Evolutionary conservation across 2,888 invertebrate species (phyloP).

Genomic region (Pterobdella sp.): DNA sequence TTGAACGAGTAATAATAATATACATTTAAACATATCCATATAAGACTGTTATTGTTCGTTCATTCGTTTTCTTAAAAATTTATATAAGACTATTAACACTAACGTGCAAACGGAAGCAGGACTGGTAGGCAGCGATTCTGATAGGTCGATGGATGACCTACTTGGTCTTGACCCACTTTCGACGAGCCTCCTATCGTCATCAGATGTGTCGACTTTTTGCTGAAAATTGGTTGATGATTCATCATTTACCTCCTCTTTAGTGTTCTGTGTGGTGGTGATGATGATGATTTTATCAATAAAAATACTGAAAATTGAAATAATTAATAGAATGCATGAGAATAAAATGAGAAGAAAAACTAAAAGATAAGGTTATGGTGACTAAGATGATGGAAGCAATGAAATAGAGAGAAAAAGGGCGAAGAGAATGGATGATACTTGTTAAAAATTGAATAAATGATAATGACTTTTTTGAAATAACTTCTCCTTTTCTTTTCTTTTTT

Average conservation of each 20-base stretch:
- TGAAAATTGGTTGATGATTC: not conserved
- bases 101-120: conserved; percentile 45
- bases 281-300: not conserved
- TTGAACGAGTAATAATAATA: too few species aligned
- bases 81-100: conserved; percentile 14
- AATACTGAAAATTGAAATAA: not conserved
- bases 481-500: conserved; percentile 9
- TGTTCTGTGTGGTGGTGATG: not conserved
- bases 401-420: too few species aligned
- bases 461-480: too few species aligned
- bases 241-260: not conserved
- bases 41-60: too few species aligned
- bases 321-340: too few species aligned
- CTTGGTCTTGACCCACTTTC: conserved; percentile 20
- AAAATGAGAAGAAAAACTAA: too few species aligned
- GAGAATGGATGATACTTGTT: too few species aligned
- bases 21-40: too few species aligned
- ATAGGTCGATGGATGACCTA: conserved; percentile 26
- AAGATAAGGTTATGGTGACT: too few species aligned
- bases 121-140: conserved; percentile 62
- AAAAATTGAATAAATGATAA: too few species aligned
- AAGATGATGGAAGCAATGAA: too few species aligned
- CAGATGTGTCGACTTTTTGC: conserved; percentile 45
- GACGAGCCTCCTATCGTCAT: conserved; percentile 41
- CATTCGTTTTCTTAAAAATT: too few species aligned